Evolutionary conservation across 35 echinoderm and acorn worm species (phyloP), one percentile per base, ranked within the genome.

Genomic region (Anneissia japonica): DNA sequence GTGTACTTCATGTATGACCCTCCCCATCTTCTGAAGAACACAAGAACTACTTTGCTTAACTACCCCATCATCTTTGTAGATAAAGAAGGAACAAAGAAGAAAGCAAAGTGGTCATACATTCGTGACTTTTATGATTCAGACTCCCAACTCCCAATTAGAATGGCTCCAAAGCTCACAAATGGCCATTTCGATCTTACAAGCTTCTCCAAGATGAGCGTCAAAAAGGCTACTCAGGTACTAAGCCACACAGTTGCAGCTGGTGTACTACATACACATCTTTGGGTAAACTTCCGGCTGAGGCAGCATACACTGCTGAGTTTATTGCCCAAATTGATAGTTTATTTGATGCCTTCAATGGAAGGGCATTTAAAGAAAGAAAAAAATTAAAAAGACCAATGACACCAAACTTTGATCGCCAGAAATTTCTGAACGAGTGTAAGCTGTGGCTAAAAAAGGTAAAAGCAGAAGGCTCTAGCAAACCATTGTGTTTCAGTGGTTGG

Each of bases 281-380:
- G 1, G 80, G 38, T 11, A 82, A 43, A 16, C 41, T 82, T 9
- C 51, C 51, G 11, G 6, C 51, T 16, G 51, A 64, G 21, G 51
- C 51, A 64, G 51, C 19, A 19, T 77, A 91, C 75, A 91, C 89
- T 37, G 89, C 89, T 82, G 77, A 87, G 36, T 92, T 92, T 37
- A 21, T 87, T 76, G 84, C 82, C 21, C 55, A 74, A 64, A 86
- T 92, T 40, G 35, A 91, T 46, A 35, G 37, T 30, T 75, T 91
- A 30, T 91, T 86, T 79, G 84, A 92, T 83, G 39, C 78, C 1
- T 64, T 64, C 26, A 64, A 64, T 23, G 21, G 51, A 3, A 9
- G 51, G 51, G 21, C 21, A 23, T 64, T 64, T 16, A 64, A 64
- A 64, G 51, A 64, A 26, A 64, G 26, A 23, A 64, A 26, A 23